Conservation (phyloP, 2,888 invertebrate genomes). For the Dicranocentrus wangi region DNA sequence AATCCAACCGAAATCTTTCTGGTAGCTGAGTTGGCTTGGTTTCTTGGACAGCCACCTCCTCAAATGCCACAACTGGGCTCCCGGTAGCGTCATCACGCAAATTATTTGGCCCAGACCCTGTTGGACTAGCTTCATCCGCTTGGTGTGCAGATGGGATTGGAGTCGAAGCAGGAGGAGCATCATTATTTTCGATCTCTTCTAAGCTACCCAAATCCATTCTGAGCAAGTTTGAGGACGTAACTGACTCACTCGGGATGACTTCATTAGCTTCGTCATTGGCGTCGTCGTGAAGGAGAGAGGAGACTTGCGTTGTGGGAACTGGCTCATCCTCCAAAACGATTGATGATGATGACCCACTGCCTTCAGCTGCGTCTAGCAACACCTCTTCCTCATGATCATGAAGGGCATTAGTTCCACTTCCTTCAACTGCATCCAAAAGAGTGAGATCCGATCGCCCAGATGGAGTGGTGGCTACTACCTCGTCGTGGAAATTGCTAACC, state of each 20-base stretch:
- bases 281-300: background rate
- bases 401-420: conserved; percentile 9
- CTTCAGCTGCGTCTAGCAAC: background rate
- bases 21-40: conserved; percentile 4
- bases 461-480: background rate
- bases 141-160: background rate
- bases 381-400: conserved; percentile 4
- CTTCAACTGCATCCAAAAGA: conserved; percentile 15
- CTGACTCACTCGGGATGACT: background rate
- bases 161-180: background rate
- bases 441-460: background rate
- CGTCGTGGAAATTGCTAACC: too few species aligned
- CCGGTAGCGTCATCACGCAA: conserved; percentile 48
- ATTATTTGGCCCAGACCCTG: background rate
- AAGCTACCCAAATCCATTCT: conserved; percentile 19
- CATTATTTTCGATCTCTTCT: background rate
- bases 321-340: background rate
- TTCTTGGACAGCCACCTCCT: background rate
- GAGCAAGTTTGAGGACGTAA: conserved; percentile 11
- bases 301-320: background rate
- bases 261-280: background rate
- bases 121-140: background rate
- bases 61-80: conserved; percentile 3
- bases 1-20: conserved; percentile 18
- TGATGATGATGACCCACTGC: background rate